phyloP scores from a whole-genome alignment of 2,113 vertebrate genomes.

The Pachycephala philippinensis region DNA sequence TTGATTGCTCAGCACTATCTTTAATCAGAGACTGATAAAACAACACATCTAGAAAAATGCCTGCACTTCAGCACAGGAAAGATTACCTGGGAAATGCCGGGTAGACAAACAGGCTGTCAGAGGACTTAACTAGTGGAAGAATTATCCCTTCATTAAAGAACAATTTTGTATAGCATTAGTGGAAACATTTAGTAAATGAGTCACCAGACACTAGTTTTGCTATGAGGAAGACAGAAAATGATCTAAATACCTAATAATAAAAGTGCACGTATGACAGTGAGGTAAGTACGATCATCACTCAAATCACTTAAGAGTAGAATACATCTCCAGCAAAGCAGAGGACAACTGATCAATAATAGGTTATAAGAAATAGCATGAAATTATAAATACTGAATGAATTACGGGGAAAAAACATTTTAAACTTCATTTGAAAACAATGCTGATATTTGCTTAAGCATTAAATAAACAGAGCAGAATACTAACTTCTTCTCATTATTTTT shows the following conservation, averaged over 20 bases:
- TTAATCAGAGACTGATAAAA: constrained; percentile 16
- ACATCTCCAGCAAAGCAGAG: neutral
- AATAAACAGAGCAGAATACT: neutral
- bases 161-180: neutral
- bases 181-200: neutral
- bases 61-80: neutral
- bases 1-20: neutral
- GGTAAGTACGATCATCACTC: neutral
- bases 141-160: constrained; percentile 2
- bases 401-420: neutral
- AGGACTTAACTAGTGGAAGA: neutral
- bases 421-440: neutral
- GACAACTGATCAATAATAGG: constrained; percentile 4
- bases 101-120: neutral
- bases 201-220: neutral
- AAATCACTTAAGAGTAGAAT: neutral
- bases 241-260: neutral
- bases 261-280: neutral
- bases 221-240: neutral
- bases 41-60: neutral
- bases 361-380: constrained; percentile 50
- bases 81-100: neutral
- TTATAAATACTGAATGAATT: constrained; percentile 39
- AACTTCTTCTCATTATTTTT: neutral
- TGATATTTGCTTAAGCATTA: neutral